These are phyloP conservation scores for Coenonympha arcania DNA, from an alignment of 2,888 invertebrate species.

Conservation along the genomic window DNA sequence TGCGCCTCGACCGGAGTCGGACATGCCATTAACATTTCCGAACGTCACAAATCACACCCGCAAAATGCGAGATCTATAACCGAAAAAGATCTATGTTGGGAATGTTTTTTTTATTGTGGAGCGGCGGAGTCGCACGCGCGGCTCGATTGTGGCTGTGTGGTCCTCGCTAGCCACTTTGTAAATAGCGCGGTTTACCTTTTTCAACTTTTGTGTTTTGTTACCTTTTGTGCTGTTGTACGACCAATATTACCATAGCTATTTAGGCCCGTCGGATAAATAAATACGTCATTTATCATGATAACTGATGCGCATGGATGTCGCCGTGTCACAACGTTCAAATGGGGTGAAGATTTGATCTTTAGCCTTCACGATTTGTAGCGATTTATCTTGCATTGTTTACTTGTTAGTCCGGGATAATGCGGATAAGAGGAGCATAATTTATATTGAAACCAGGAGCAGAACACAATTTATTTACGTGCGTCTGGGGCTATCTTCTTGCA, in stretches of 20 bases:
- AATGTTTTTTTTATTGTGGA: conserved; percentile 60
- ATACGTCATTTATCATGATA: conserved; percentile 75
- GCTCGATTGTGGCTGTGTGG: conserved; percentile 73
- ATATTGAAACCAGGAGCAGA: conserved; percentile 14
- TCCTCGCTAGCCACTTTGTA: conserved; percentile 75
- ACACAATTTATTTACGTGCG: conserved; percentile 7
- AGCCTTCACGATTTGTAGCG: conserved; percentile 53
- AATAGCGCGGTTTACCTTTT: conserved; percentile 76
- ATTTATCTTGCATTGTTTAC: conserved; percentile 60
- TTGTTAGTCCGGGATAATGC: conserved; percentile 26
- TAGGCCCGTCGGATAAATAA: conserved; percentile 74
- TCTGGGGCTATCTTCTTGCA: background rate
- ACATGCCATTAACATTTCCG: conserved; percentile 69
- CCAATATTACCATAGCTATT: conserved; percentile 75
- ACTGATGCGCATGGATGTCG: conserved; percentile 67
- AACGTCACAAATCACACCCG: conserved; percentile 74
- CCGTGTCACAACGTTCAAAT: conserved; percentile 52
- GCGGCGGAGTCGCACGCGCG: conserved; percentile 72
- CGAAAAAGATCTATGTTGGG: conserved; percentile 70
- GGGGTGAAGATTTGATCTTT: conserved; percentile 64
- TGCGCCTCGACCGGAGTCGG: conserved; percentile 36
- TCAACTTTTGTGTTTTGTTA: conserved; percentile 75
- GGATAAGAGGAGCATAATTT: conserved; percentile 20
- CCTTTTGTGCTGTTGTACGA: conserved; percentile 75
- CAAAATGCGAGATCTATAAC: conserved; percentile 72